Evolutionary conservation across 2,888 invertebrate species (phyloP).

Genomic region (Allygus modestus): DNA sequence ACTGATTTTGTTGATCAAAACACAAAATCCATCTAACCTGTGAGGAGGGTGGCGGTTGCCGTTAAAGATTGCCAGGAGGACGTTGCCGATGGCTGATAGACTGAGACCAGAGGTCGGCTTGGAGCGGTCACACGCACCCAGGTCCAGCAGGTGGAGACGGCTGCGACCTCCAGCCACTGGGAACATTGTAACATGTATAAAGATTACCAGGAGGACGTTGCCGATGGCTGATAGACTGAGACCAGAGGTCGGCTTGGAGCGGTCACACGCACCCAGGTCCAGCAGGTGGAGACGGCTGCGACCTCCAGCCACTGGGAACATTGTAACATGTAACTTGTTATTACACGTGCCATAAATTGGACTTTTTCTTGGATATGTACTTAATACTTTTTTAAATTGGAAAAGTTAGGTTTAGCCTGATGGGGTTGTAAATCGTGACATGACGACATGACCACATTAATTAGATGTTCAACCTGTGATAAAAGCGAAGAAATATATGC

Average conservation of each 20-base stretch:
- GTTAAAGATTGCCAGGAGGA: slow-evolving; percentile 96
- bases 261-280: slow-evolving; percentile 95
- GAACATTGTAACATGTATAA: no score
- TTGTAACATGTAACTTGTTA: no score
- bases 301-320: slow-evolving; percentile 92
- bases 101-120: slow-evolving; percentile 94
- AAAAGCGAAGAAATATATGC: no score
- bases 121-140: slow-evolving; percentile 94
- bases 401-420: no score
- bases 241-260: slow-evolving; percentile 91
- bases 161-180: slow-evolving; percentile 97
- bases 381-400: no score
- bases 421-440: no score
- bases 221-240: slow-evolving; percentile 96
- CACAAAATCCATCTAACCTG: slow-evolving; percentile 75
- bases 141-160: slow-evolving; percentile 96
- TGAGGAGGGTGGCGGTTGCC: slow-evolving; percentile 98
- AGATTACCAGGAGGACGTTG: slow-evolving; percentile 95
- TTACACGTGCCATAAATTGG: no score
- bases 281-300: slow-evolving; percentile 96
- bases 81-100: slow-evolving; percentile 96
- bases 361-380: no score
- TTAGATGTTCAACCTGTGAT: no score
- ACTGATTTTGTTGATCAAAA: no score
- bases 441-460: no score